Percentiles rank a stretch among this genome's conserved stretches.
Evolutionary conservation across 2,113 vertebrate species (phyloP).

Genomic region (Sterna hirundo): DNA sequence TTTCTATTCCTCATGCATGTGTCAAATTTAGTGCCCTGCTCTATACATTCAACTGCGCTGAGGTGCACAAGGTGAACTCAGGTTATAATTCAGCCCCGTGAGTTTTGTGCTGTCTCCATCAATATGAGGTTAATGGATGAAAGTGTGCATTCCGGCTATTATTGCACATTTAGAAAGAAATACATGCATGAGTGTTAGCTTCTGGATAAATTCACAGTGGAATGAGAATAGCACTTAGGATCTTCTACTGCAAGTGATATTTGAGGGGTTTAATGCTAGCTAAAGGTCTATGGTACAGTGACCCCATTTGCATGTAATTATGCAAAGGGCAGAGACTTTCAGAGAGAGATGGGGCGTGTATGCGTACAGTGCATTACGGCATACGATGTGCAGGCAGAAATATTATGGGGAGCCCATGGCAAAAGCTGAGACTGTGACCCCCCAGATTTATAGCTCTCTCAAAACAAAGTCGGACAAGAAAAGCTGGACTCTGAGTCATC

Average conservation of each 20-base stretch:
- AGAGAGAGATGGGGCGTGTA: background rate
- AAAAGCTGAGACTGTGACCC: background rate
- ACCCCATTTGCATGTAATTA: background rate
- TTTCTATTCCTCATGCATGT: background rate
- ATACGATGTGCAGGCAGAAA: background rate
- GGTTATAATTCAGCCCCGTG: background rate
- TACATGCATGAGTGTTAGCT: background rate
- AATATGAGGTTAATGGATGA: background rate
- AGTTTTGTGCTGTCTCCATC: background rate
- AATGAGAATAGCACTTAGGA: background rate
- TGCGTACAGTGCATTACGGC: background rate
- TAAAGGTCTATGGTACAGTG: background rate
- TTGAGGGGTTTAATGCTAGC: background rate
- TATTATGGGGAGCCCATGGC: background rate
- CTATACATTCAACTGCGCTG: background rate
- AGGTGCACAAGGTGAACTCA: background rate
- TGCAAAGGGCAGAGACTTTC: background rate
- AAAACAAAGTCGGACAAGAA: background rate
- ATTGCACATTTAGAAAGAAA: background rate
- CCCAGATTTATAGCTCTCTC: background rate
- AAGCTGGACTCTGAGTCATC: background rate
- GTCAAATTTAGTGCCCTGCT: background rate
- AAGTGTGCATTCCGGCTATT: background rate
- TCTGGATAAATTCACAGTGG: background rate
- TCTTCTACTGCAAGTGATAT: background rate